phyloP scores from a whole-genome alignment of 2,113 vertebrate species.

The Phylloscopus trochilus region DNA sequence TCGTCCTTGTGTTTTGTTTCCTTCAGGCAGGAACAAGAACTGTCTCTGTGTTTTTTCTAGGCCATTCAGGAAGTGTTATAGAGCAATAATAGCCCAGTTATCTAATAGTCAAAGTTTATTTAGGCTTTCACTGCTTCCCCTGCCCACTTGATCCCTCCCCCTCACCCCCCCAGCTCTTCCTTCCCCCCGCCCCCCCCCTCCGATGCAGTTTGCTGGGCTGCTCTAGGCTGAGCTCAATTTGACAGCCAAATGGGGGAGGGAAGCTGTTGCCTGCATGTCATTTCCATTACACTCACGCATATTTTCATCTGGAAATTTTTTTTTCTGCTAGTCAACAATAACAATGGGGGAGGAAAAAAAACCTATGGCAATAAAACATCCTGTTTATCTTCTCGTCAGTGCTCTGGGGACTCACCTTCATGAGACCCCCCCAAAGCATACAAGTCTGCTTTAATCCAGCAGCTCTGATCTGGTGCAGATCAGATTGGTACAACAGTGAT shows the following conservation, averaged over 20 bases:
- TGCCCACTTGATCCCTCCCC: slow-evolving; percentile 51
- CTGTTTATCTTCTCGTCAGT: not conserved
- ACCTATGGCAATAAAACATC: not conserved
- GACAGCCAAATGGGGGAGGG: not conserved
- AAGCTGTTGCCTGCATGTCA: not conserved
- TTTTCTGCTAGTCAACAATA: not conserved
- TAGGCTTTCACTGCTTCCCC: slow-evolving; percentile 69
- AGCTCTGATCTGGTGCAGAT: not conserved
- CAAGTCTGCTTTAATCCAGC: not conserved
- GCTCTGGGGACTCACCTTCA: not conserved
- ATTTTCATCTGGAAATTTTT: slow-evolving; percentile 30
- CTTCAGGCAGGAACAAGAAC: slow-evolving; percentile 51
- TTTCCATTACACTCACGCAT: slow-evolving; percentile 24
- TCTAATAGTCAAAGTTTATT: slow-evolving; percentile 74
- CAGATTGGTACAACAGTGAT: not conserved
- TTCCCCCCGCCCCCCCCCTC: too few species aligned
- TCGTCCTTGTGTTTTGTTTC: slow-evolving; percentile 53
- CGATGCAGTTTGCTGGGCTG: not conserved
- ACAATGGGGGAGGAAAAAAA: not conserved
- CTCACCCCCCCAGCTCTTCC: not conserved
- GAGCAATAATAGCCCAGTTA: slow-evolving; percentile 74
- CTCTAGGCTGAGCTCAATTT: not conserved
- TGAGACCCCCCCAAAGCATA: not conserved
- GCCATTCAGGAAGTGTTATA: slow-evolving; percentile 77
- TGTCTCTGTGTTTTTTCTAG: slow-evolving; percentile 62